These are phyloP conservation scores for Ellobium chinense DNA, from an alignment of 2,888 invertebrate genomes.

Conservation along the genomic window DNA sequence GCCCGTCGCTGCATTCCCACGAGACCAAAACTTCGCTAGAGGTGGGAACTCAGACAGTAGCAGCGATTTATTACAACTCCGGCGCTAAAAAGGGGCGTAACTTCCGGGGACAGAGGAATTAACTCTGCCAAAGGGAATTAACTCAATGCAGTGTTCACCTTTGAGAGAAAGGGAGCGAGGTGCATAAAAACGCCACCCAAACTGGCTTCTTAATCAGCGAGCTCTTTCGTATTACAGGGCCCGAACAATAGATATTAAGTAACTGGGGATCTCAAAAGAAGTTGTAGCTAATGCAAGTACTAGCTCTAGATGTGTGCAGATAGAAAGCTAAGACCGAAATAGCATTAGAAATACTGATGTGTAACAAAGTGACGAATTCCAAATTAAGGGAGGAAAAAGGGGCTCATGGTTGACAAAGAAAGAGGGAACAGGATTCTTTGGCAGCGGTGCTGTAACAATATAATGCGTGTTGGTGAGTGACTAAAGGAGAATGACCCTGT, in stretches of 20 bases:
- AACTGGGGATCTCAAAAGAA: background rate
- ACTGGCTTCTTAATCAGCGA: background rate
- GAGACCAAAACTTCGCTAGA: background rate
- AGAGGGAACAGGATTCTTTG: no score
- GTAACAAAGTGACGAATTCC: no score
- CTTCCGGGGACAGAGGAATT: background rate
- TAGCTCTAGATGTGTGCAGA: no score
- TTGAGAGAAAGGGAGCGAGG: background rate
- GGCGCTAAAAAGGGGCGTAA: slow-evolving; percentile 11
- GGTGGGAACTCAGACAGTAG: background rate
- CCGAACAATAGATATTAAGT: background rate
- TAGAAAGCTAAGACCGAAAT: no score
- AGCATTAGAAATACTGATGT: no score
- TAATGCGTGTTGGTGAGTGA: no score
- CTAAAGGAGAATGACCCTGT: no score
- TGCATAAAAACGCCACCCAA: background rate
- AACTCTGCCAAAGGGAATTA: background rate
- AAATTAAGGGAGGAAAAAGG: no score
- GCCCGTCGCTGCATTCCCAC: no score
- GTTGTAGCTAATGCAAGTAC: no score
- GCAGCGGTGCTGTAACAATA: no score
- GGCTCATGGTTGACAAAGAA: no score
- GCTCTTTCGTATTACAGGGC: background rate
- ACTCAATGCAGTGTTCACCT: background rate
- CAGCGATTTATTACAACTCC: background rate